Percentiles rank a stretch among this genome's conserved stretches.
Conservation (phyloP, 2,797 vertebrate species). For the Eulemur albifrons region DNA sequence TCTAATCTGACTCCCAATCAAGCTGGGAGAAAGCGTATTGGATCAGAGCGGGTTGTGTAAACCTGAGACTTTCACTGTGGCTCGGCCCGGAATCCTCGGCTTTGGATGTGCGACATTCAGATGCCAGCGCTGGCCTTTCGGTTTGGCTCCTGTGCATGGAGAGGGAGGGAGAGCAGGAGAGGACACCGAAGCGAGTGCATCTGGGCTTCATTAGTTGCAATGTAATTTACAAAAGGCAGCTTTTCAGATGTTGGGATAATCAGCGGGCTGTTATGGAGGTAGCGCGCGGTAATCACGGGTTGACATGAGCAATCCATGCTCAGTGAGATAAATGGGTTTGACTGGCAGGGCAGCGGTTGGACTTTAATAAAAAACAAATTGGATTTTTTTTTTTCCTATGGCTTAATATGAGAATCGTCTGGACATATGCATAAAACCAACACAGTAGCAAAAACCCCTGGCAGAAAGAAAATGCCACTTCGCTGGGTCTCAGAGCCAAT, state of each 20-base stretch:
- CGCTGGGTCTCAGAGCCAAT: conserved; percentile 24
- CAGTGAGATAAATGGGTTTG: conserved; percentile 74
- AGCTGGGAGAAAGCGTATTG: conserved; percentile 74
- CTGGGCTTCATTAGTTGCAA: conserved; percentile 83
- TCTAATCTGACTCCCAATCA: conserved; percentile 81
- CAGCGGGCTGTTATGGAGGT: conserved; percentile 81
- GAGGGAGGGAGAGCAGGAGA: neutral
- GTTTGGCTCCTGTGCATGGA: conserved; percentile 60
- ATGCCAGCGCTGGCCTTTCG: conserved; percentile 63
- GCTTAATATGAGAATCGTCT: conserved; percentile 71
- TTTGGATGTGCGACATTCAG: conserved; percentile 48
- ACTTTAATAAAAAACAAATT: conserved; percentile 76
- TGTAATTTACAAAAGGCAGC: conserved; percentile 81
- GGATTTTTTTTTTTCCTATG: conserved; percentile 70
- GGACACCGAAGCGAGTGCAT: conserved; percentile 54
- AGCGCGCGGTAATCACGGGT: conserved; percentile 68
- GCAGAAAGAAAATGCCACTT: conserved; percentile 41
- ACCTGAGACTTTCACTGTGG: conserved; percentile 65
- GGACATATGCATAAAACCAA: conserved; percentile 58
- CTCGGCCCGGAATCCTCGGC: conserved; percentile 71
- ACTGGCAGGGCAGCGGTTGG: conserved; percentile 71
- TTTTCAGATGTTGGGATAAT: conserved; percentile 81
- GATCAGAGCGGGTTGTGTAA: conserved; percentile 72
- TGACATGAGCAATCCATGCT: conserved; percentile 65
- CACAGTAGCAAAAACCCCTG: conserved; percentile 37